Conservation (phyloP, 2,113 vertebrate genomes). For the Glaucidium brasilianum region DNA sequence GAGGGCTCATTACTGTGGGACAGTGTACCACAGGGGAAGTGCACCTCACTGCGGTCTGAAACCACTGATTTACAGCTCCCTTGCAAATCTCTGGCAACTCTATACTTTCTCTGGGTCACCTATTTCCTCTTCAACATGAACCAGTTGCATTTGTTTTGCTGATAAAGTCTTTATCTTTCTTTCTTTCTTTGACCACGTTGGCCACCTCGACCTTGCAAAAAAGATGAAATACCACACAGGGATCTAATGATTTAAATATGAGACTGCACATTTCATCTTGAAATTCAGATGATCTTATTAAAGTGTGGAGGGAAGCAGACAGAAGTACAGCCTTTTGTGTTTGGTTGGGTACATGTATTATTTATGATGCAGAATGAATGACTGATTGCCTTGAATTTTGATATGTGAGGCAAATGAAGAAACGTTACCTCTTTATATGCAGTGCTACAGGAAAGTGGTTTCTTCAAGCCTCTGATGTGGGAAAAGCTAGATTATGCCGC, state of each 20-base stretch:
- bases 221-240: constrained; percentile 7
- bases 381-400: constrained; percentile 41
- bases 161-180: constrained; percentile 24
- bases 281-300: constrained; percentile 41
- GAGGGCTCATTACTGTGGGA: not conserved
- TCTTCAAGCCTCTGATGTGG: not conserved
- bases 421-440: not conserved
- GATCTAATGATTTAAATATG: constrained; percentile 51
- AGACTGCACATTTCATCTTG: constrained; percentile 43
- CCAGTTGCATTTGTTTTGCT: not conserved
- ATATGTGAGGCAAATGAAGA: constrained; percentile 23
- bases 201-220: not conserved
- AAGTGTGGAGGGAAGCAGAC: not conserved
- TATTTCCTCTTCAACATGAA: not conserved
- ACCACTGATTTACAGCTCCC: not conserved
- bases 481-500: not conserved
- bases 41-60: not conserved
- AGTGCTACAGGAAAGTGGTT: not conserved
- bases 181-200: not conserved
- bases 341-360: constrained; percentile 43
- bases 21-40: not conserved
- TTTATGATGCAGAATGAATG: constrained; percentile 52
- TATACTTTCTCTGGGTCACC: not conserved
- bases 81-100: not conserved
- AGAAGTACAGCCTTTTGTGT: constrained; percentile 36